Base-by-base conservation (phyloP, 2,888 invertebrate genomes). In the Tinea pellionella region DNA sequence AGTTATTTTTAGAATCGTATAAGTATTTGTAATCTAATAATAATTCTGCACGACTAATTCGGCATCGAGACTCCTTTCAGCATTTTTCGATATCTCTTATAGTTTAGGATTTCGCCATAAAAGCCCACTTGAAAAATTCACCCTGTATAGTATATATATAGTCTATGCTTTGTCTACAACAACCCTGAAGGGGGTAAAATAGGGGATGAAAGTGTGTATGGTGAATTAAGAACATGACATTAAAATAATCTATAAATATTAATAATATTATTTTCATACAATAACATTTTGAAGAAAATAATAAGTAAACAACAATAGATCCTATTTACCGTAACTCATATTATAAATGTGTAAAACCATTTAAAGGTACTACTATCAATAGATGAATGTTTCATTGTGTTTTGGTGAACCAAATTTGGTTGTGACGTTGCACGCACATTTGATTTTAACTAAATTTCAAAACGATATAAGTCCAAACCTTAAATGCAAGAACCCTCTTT, bases 341-440 rank as follows among this genome's bases (percentile, higher is more conserved):
- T 80, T 85, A 86, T 86, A 84, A 84, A 87, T 86, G 86, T 86
- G 85, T 87, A 87, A 86, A 86, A 84, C 85, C 85, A 83, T 86
- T 86, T 86, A 86, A 85, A 85, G 82, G 77, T 78, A 74, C 72
- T 73, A 78, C 74, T 79, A 80, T 86, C 84, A 86, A 86, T 83
- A 80, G 85, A 78, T 73, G 77, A 77, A 81, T 80, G 79, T 81
- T 81, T 71, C 81, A 76, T 85, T 86, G 84, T 86, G 71, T 75
- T 59, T 73, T 78, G 87, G 87, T 85, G 83, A 85, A 86, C 87
- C 87, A 78, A 6, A 80, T 77, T 80, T 84, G 85, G 86, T 80
- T 80, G 82, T 85, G 77, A 80, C 80, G 78, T 76, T 80, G 81
- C 83, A 85, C 85, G 85, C 85, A 81, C 80, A 78, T 84, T 84